Conservation (phyloP, 2,888 invertebrate species). For the Cantharis rustica region DNA sequence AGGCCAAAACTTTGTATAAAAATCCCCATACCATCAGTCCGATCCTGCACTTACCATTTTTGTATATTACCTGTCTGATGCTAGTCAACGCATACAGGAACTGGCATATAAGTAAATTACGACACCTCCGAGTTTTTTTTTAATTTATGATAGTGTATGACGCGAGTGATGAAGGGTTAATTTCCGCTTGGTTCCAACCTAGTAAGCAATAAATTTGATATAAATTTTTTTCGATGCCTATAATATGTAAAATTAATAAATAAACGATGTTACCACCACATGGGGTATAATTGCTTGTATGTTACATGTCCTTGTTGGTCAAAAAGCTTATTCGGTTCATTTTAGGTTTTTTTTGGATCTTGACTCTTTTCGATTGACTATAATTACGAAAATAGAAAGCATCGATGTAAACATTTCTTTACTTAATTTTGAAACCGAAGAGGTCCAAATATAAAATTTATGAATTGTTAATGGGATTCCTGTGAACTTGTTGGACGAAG, state of each 20-base stretch:
- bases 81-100: neutral
- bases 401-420: too few species aligned
- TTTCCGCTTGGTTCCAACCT: neutral
- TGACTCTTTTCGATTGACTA: too few species aligned
- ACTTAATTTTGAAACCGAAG: too few species aligned
- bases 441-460: too few species aligned
- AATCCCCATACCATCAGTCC: too few species aligned
- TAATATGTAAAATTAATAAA: neutral
- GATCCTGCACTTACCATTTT: neutral
- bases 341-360: neutral
- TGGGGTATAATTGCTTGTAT: neutral
- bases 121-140: neutral
- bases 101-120: neutral
- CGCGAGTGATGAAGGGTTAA: neutral
- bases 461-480: too few species aligned
- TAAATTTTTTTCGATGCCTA: neutral
- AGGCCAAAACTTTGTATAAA: too few species aligned
- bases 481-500: too few species aligned
- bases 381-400: too few species aligned
- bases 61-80: neutral
- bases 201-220: neutral
- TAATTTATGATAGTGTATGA: neutral
- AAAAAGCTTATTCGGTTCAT: neutral
- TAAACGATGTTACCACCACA: neutral
- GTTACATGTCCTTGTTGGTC: neutral